A percentile compares a stretch with the other conserved stretches of the same genome.
Conservation (phyloP, 92 coral and sea anemone species). For the Heliopora coerulea region DNA sequence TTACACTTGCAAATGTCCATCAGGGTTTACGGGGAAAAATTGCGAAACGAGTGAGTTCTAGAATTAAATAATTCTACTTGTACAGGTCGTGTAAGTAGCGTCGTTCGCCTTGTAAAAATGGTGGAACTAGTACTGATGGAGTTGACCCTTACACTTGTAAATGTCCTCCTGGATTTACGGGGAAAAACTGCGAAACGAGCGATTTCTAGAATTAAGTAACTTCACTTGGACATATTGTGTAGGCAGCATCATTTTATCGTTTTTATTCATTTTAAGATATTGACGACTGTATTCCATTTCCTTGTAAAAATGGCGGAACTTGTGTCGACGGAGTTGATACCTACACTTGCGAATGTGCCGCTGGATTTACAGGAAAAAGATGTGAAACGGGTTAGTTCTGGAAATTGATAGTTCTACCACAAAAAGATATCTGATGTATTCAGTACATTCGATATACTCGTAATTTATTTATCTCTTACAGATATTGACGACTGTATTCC, state of each 20-base stretch:
- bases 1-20: conserved; percentile 24
- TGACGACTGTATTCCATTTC: conserved; percentile 8
- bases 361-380: conserved; percentile 18
- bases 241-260: too few relatives aligned
- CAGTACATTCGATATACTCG: too few relatives aligned
- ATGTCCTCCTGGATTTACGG: conserved; percentile 27
- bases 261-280: background rate
- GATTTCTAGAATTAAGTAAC: background rate
- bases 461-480: background rate
- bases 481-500: conserved; percentile 2
- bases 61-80: too few relatives aligned
- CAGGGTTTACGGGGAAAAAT: conserved; percentile 1
- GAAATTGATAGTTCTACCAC: background rate
- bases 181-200: conserved; percentile 31
- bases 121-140: conserved; percentile 39
- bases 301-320: conserved; percentile 13
- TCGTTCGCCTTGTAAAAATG: conserved; percentile 29
- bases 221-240: too few relatives aligned
- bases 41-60: conserved; percentile 35
- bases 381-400: conserved; percentile 9
- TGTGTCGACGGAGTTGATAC: conserved; percentile 4
- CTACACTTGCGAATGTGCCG: conserved; percentile 10
- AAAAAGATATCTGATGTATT: too few relatives aligned
- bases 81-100: too few relatives aligned
- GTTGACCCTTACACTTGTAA: conserved; percentile 15